Evolutionary conservation across 1,140 invertebrate genomes (phyloP), one percentile per base, ranked within the genome.

Genomic region (Mizuhopecten yessoensis): DNA sequence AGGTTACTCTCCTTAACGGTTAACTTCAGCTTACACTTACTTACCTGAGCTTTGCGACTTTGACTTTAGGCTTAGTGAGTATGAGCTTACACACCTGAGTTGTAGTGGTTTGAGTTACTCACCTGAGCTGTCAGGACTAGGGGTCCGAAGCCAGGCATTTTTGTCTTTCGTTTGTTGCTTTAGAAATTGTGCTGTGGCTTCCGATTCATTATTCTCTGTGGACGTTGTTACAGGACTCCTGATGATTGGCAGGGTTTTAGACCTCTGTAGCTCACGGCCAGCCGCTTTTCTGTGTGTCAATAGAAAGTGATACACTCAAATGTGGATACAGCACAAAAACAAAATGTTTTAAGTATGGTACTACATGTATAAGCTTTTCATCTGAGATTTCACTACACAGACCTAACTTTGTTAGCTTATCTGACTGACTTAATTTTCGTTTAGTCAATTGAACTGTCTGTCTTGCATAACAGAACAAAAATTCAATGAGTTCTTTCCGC

Each of bases 231-330:
- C 57, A 17, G 57, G 57, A n/a, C 57, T 45, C 9, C 90, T 90
- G 17, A 94, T 93, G 13, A 94, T 90, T 0, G 93, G 93, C 49
- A 94, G 86, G 10, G 93, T 94, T 92, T 94, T 94, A 29, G 93
- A 94, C 45, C 93, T 87, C 23, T 94, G 93, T 17, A 94, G 89
- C 86, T 92, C 91, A 39, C 92, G 75, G 45, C 89, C 91, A 39
- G 57, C 57, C 11, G 57, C 57, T 75, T 75, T 75, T 75, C 57
- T 75, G 57, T 75, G 7, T 17, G 17, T 9, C 57, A 75, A 75
- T 75, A 75, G 29, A 75, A 57, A 75, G 29, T 75, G 57, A 29
- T 20, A 49, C 45, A 49, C 10, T 49, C 20, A 49, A 49, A 17
- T 23, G 20, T 13, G 15, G n/a, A 49, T 15, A 17, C 15, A 13